Conservation (phyloP, 35 echinoderm and acorn worm genomes). For the Eucidaris tribuloides region DNA sequence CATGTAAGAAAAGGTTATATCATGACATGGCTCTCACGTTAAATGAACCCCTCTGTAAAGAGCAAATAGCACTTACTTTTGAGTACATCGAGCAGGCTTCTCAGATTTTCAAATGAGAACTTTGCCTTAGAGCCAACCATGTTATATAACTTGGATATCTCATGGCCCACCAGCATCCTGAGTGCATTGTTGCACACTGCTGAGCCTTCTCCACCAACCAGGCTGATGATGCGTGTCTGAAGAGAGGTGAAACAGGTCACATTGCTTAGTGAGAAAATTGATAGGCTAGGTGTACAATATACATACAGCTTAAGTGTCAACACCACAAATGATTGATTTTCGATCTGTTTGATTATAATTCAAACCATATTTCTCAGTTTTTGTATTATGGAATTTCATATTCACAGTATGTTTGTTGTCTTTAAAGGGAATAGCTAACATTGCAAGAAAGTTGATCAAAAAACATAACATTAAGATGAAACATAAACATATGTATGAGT, state of each 20-base stretch:
- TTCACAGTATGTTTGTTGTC: neutral
- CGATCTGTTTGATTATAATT: neutral
- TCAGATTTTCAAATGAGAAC: neutral
- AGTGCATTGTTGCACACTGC: neutral
- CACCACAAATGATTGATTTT: slow-evolving; percentile 1
- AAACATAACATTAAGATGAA: too few species aligned
- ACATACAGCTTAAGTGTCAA: neutral
- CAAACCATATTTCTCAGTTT: neutral
- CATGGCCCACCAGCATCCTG: neutral
- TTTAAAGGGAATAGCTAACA: too few species aligned
- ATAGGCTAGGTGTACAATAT: neutral
- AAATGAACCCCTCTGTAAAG: slow-evolving; percentile 4
- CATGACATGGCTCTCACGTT: neutral
- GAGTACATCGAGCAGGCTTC: neutral
- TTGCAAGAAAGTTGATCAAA: too few species aligned
- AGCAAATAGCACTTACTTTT: neutral
- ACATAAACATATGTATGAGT: too few species aligned
- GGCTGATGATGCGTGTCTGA: slow-evolving; percentile 9
- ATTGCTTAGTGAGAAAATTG: neutral
- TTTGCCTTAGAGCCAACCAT: neutral
- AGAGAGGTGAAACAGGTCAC: neutral
- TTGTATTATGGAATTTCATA: neutral
- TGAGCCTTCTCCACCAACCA: neutral
- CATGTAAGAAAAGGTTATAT: too few species aligned
- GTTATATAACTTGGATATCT: neutral